Evolutionary conservation across 2,797 vertebrate genomes (phyloP).

Genomic region (Meda fulgida): DNA sequence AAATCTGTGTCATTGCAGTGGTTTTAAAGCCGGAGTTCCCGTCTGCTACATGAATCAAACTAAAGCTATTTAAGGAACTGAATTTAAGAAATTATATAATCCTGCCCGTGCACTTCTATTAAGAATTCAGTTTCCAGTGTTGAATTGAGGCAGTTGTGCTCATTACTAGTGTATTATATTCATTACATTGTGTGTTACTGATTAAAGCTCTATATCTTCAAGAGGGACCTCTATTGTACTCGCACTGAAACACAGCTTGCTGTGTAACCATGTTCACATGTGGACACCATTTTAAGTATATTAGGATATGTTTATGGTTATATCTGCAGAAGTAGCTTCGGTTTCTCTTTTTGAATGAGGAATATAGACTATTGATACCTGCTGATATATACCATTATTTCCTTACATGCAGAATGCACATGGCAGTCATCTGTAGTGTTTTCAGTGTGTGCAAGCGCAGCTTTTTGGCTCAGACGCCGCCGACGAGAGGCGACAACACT

Average conservation of each 20-base stretch:
- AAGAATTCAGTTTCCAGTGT: constrained; percentile 41
- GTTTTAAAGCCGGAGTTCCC: neutral
- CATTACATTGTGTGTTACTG: constrained; percentile 38
- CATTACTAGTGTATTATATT: constrained; percentile 50
- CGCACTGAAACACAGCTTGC: neutral
- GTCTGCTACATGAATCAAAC: constrained; percentile 5
- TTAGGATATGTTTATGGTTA: neutral
- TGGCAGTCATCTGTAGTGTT: too few relatives aligned
- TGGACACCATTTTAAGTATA: neutral
- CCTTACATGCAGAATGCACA: too few relatives aligned
- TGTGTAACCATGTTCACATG: neutral
- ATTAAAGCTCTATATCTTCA: constrained; percentile 49
- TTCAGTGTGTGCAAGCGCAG: neutral
- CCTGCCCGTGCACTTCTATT: constrained; percentile 23
- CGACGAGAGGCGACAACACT: too few relatives aligned
- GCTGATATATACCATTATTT: neutral
- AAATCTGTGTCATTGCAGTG: constrained; percentile 1
- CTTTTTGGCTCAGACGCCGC: too few relatives aligned
- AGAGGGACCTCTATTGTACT: constrained; percentile 16
- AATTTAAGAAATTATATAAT: neutral
- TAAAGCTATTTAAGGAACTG: constrained; percentile 15
- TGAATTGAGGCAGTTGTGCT: constrained; percentile 35
- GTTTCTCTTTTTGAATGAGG: neutral
- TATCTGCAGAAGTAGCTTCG: neutral
- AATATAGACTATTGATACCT: neutral